A percentile compares a stretch with the other conserved stretches of the same genome.
Conservation (phyloP, 2,888 invertebrate species). For the Melanostoma scalare region DNA sequence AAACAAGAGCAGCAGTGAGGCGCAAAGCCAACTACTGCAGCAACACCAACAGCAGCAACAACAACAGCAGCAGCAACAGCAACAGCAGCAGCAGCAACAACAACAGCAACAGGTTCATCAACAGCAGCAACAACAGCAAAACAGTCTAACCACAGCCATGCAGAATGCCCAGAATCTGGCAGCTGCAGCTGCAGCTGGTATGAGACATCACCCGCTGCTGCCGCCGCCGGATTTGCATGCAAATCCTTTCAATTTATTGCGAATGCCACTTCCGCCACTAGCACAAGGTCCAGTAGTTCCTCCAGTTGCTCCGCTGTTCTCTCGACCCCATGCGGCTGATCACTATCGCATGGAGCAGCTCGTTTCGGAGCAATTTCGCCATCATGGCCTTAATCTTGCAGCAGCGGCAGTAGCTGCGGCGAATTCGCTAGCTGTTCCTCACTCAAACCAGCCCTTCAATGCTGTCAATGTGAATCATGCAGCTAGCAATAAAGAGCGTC, state of each 20-base stretch:
- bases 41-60: conserved; percentile 75
- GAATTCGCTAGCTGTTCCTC: conserved; percentile 85
- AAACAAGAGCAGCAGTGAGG: conserved; percentile 57
- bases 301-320: conserved; percentile 87
- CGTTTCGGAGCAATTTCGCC: conserved; percentile 91
- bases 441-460: conserved; percentile 84
- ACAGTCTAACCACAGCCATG: conserved; percentile 85
- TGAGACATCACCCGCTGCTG: conserved; percentile 86
- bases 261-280: conserved; percentile 90
- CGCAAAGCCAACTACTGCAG: conserved; percentile 65
- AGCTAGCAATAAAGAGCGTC: conserved; percentile 83
- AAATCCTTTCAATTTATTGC: conserved; percentile 88
- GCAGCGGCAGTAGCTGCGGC: conserved; percentile 88
- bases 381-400: conserved; percentile 89
- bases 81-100: conserved; percentile 83
- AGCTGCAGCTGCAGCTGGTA: conserved; percentile 79
- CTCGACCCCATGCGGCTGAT: conserved; percentile 90
- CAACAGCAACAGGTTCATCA: conserved; percentile 78
- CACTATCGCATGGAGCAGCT: conserved; percentile 93
- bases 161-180: conserved; percentile 84
- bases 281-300: conserved; percentile 88
- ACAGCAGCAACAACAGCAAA: conserved; percentile 81
- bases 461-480: conserved; percentile 57
- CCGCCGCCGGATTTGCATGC: conserved; percentile 89
- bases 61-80: conserved; percentile 76